Percentiles rank a stretch among this genome's conserved stretches.
Conservation (phyloP, 2,797 vertebrate species). For the Pangasius mekongensis region DNA sequence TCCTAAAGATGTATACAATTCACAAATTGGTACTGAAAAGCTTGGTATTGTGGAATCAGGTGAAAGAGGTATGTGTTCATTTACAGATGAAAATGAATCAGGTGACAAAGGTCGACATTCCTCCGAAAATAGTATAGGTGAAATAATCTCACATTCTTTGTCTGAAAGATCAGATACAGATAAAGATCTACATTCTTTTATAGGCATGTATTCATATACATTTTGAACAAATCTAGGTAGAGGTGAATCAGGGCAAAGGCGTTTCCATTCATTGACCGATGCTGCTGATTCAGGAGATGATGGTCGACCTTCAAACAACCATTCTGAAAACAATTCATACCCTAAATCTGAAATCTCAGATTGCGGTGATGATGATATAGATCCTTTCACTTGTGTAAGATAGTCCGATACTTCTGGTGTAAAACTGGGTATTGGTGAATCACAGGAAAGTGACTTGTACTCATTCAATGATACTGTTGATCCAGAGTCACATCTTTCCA, state of each 20-base stretch:
- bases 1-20: constrained; percentile 7
- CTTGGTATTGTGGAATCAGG: constrained; percentile 57
- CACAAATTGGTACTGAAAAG: constrained; percentile 36
- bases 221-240: constrained; percentile 61
- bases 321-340: constrained; percentile 41
- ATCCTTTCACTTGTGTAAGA: constrained; percentile 6
- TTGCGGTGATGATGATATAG: constrained; percentile 37
- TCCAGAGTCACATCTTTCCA: constrained; percentile 50
- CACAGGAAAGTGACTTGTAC: constrained; percentile 57
- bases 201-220: constrained; percentile 38
- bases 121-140: constrained; percentile 19
- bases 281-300: constrained; percentile 54
- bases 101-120: constrained; percentile 61
- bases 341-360: constrained; percentile 53
- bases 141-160: constrained; percentile 40
- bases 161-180: constrained; percentile 60
- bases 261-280: constrained; percentile 53
- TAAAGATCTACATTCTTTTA: constrained; percentile 29
- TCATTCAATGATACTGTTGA: constrained; percentile 55
- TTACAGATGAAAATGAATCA: constrained; percentile 57
- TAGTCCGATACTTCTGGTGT: constrained; percentile 49
- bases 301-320: constrained; percentile 36
- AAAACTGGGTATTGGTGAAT: constrained; percentile 61
- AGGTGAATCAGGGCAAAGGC: constrained; percentile 66
- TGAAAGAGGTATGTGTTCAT: constrained; percentile 53